Evolutionary conservation across 2,797 vertebrate genomes (phyloP), one percentile per base, ranked within the genome.

Genomic region (Pseudochirops cupreus): DNA sequence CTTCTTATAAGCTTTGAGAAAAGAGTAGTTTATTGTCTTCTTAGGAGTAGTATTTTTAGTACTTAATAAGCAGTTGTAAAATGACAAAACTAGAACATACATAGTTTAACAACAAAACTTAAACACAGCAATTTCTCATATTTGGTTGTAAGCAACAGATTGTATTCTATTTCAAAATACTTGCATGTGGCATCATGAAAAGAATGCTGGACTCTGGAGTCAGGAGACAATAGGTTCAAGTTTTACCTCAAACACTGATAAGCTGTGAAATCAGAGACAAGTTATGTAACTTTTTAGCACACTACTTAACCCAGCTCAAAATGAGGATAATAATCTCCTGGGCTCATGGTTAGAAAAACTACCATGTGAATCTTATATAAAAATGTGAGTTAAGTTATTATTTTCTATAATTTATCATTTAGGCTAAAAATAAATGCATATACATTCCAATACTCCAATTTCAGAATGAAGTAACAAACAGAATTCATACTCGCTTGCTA

Each of bases 401-500:
- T 87, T 87, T 3, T 57, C 53, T 59, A 50, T 94, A 96, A 96
- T 91, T 57, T 92, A 54, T 91, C 58, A 89, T 62, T 93, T 89
- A 95, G 67, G 46, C 82, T 91, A 26, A 91, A 94, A 91, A 95
- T 87, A n/a, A 55, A 53, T 93, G 29, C 53, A 91, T 11, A 91
- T 3, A 50, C 87, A 91, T 92, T 39, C 96, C 59, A 89, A 94
- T 21, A 55, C 33, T 56, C 55, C 56, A 59, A n/a, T 6, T 21
- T 90, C 93, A 90, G n/a, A 95, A 92, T 92, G 16, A 97, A 93
- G 96, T 7, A 5, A 46, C 50, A 98, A 97, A 94, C 33, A 92
- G 91, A 95, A 94, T 92, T 92, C 98, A 98, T 98, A 99, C 99
- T 99, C 99, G 94, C 98, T 99, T 97, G 99, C 98, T 98, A 99